Evolutionary conservation across 23 tunicate genomes (phyloP), one percentile per base, ranked within the genome.

Genomic region (Oikopleura vanhoeffeni): DNA sequence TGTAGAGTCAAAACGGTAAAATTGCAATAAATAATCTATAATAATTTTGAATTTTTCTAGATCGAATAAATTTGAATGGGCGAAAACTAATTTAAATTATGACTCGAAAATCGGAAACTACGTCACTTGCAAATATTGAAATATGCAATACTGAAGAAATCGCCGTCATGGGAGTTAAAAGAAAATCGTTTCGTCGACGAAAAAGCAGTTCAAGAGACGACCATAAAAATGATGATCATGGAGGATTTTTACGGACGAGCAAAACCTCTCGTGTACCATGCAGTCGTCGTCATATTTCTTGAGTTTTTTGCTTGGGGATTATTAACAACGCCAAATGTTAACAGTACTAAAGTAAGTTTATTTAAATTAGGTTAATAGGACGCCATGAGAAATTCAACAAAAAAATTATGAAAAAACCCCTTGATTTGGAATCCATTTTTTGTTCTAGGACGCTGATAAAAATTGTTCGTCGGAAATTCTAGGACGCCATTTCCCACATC

Each of bases 241-340:
- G 27, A 38, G 27, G 4, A 18, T 13, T 71, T 24, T 32, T 18
- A 30, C 34, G 2, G 4, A 32, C 27, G 4, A 71, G 92, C 87
- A 41, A 91, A 95, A 41, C 97, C 99, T 41, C 85, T 88, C 84
- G 99, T 95, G 1, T 91, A 95, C 67, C 99, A 95, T 87, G 99
- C 99, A 33, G 99, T 92, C 35, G 87, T 95, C 41, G 87, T 95
- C 33, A 84, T 95, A 34, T 95, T 95, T 67, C 84, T 95, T 64
- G 99, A 95, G 76, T 95, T 95, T 83, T 95, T 95, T 83, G 99
- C 99, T 1, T 95, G 95, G 95, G 99, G 99, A 42, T 77, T 95
- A 38, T 83, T 95, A 67, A 92, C 99, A 39, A 88, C 88, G 0
- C 99, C 99, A 0, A 88, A 88, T 95, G 58, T 95, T 71, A 71